Evolutionary conservation across 2,797 vertebrate genomes (phyloP).

Genomic region (Mustela erminea): DNA sequence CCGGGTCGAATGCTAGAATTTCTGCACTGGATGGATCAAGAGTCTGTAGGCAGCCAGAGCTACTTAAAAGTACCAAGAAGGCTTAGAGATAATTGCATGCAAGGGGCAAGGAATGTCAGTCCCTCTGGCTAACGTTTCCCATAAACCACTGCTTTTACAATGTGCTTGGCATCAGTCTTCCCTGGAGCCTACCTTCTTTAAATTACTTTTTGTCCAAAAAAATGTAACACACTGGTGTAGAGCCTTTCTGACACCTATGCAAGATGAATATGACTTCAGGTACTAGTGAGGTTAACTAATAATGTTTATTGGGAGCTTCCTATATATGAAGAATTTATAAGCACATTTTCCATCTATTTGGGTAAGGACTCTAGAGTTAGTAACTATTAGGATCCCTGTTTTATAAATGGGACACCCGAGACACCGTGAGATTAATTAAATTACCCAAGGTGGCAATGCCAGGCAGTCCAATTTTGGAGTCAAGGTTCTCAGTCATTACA

Average conservation of each 20-base stretch:
- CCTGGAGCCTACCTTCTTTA: not conserved
- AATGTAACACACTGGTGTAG: not conserved
- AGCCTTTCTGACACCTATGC: not conserved
- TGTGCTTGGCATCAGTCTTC: not conserved
- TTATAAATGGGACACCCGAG: not conserved
- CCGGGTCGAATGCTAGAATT: not conserved
- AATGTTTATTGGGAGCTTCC: constrained; percentile 4
- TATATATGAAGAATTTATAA: not conserved
- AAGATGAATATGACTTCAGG: constrained; percentile 16
- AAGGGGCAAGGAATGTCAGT: not conserved
- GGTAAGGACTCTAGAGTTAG: not conserved
- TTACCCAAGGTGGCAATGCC: not conserved
- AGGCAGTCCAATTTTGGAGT: not conserved
- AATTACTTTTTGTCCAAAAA: not conserved
- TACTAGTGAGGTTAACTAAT: not conserved
- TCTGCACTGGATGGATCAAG: not conserved
- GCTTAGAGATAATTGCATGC: not conserved
- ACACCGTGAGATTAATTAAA: not conserved
- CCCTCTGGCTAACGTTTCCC: not conserved
- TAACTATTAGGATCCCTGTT: not conserved
- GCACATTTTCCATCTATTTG: not conserved
- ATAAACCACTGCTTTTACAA: not conserved
- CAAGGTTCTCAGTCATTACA: not conserved
- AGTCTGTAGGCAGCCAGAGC: not conserved
- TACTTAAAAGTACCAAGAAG: not conserved